phyloP scores from a whole-genome alignment of 2,113 vertebrate genomes.

The Egretta garzetta region DNA sequence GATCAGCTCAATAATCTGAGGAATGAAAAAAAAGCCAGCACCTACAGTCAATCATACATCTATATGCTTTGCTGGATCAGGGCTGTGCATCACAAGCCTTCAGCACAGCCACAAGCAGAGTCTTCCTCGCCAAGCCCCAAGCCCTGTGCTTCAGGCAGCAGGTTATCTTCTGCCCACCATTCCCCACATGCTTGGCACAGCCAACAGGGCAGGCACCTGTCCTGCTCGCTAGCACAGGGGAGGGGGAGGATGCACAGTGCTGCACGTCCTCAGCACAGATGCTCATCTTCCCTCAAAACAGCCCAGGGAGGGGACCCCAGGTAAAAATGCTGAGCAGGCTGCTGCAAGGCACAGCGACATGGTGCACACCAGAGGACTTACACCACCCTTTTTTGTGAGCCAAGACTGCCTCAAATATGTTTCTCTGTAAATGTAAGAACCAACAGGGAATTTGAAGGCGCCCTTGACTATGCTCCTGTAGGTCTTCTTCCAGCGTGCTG shows the following conservation, averaged over 20 bases:
- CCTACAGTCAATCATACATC: not conserved
- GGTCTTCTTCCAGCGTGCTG: not conserved
- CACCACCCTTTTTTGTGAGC: not conserved
- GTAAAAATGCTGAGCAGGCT: not conserved
- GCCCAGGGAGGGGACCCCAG: not conserved
- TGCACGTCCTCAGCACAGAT: accelerated
- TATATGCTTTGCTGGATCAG: not conserved
- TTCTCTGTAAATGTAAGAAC: not conserved
- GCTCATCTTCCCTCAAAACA: not conserved
- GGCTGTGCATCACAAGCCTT: not conserved
- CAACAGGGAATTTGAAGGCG: not conserved
- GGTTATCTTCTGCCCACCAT: not conserved
- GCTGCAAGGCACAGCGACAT: not conserved
- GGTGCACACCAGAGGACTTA: accelerated
- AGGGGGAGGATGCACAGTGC: not conserved
- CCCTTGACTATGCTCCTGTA: not conserved
- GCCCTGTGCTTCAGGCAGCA: not conserved
- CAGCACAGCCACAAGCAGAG: not conserved
- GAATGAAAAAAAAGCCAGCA: not conserved
- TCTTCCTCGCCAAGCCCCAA: accelerated
- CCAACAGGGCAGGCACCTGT: accelerated
- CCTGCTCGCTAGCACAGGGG: not conserved
- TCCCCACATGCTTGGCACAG: not conserved
- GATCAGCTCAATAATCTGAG: not conserved
- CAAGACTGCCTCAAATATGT: not conserved